Base-by-base conservation (phyloP, 1,140 invertebrate genomes). In the Globodera rostochiensis region DNA sequence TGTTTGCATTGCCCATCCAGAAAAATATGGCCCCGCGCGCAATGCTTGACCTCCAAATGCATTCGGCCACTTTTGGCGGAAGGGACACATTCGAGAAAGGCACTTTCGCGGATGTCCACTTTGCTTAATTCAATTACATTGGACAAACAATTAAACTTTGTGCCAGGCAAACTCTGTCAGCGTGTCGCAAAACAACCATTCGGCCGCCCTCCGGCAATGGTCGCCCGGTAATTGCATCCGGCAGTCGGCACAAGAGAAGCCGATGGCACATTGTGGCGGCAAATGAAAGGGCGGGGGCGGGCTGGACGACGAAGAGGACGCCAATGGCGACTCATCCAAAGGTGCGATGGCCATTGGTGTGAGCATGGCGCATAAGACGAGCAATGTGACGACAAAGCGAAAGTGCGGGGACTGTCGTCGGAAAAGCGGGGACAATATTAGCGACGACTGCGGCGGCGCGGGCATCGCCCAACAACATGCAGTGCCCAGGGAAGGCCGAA, bases 91-190 rank as follows among this genome's bases (percentile, higher is more conserved):
- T 81, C 64, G 25, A 90, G 77, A 81, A 85, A 90, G 4, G 82
- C 77, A 80, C 83, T 84, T 74, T 88, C 87, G 80, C 87, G 85
- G 57, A 89, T 84, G 74, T 88, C 87, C 57, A 84, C 86, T 77
- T 84, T 81, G 77, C 87, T 88, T 73, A 73, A 87, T 80, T 13
- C 9, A 45, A 1, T 13, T 19, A 64, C 1, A 15, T 13, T 15
- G 57, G 57, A 6, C 5, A 64, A 0, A 7, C 11, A 71, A 3
- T 3, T 66, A 21, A 15, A 66, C 60, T 13, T 66, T 13, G 13
- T 3, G 2, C 2, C 13, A n/a, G 21, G 73, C 85, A 78, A 66
- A 87, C 86, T 87, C 87, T 74, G 83, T 85, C 73, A 69, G 69
- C 49, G 49, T 47, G 73, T 87, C 87, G 70, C 86, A 87, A 80